Evolutionary conservation across 1,140 invertebrate genomes (phyloP).

Genomic region (Dolichoris vasculosae): DNA sequence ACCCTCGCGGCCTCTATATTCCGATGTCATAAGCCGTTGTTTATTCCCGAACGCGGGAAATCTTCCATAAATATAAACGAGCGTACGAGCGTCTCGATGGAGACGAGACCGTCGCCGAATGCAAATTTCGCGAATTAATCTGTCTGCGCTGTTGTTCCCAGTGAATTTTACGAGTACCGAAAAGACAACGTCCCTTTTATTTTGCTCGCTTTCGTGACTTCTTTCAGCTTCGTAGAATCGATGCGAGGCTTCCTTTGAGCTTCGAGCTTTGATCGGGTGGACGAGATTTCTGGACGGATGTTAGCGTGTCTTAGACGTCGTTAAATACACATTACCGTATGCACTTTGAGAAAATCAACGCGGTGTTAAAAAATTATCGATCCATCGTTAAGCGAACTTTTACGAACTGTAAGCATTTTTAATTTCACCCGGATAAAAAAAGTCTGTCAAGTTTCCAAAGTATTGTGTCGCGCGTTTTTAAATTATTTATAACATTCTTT

Average conservation of each 20-base stretch:
- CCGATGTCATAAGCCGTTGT: constrained; percentile 16
- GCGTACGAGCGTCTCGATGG: neutral
- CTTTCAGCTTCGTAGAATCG: neutral
- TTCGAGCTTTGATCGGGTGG: neutral
- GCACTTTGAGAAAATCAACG: neutral
- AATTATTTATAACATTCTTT: neutral
- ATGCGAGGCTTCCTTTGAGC: neutral
- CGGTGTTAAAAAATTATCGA: too few species aligned
- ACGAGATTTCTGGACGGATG: neutral
- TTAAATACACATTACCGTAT: neutral
- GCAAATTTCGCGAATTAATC: constrained; percentile 34
- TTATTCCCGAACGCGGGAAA: constrained; percentile 26
- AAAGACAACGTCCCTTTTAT: constrained; percentile 20
- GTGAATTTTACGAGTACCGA: neutral
- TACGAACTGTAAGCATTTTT: neutral
- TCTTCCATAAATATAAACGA: constrained; percentile 12
- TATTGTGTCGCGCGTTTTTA: neutral
- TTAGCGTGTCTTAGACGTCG: neutral
- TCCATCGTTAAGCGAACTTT: neutral
- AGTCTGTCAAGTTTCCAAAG: neutral
- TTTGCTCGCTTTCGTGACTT: neutral
- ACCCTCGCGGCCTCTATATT: neutral
- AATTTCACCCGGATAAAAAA: neutral
- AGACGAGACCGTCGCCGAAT: constrained; percentile 29
- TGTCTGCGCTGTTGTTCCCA: neutral